Evolutionary conservation across 2,888 invertebrate genomes (phyloP), one percentile per base, ranked within the genome.

Genomic region (Melieria crassipennis): DNA sequence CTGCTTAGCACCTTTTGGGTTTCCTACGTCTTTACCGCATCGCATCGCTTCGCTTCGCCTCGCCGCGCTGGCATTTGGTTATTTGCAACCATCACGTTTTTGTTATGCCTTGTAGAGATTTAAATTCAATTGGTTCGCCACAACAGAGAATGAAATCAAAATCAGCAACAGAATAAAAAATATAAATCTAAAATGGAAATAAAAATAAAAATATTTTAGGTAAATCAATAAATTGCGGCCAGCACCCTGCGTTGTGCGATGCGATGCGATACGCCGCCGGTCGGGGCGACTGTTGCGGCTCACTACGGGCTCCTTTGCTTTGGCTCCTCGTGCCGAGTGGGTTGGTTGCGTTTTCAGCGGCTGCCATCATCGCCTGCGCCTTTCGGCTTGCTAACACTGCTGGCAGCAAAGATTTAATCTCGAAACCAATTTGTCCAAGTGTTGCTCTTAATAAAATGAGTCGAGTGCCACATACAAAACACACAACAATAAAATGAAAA

Each of bases 401-500:
- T 65, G 52, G 55, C 52, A 48, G 65, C 9, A 64, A 67, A 78
- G 78, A 81, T 82, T 80, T 79, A 80, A 82, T 83, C 82, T 79
- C 73, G 70, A 76, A 81, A 81, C 79, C 83, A 83, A 84, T 83
- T 83, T 83, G 83, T 78, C 75, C 78, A 81, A 80, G 80, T 78
- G 79, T 78, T 77, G 75, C 76, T 78, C 73, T 80, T 77, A 74
- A 79, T 80, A 78, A 80, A 78, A 79, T 68, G 65, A 71, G 42
- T 73, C 47, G 43, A 76, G 69, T 72, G 71, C 65, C 67, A 71
- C 73, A 74, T 30, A 30, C 30, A 30, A 30, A 30, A 30, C 30
- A 30, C 30, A 30, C 65, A 72, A 70, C 61, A 55, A 10, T 13
- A 65, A 30, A 30, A 30, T 30, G 65, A 52, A 43, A 68, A 7